Evolutionary conservation across 2,888 invertebrate species (phyloP), one percentile per base, ranked within the genome.

Genomic region (Tortrix viridana): DNA sequence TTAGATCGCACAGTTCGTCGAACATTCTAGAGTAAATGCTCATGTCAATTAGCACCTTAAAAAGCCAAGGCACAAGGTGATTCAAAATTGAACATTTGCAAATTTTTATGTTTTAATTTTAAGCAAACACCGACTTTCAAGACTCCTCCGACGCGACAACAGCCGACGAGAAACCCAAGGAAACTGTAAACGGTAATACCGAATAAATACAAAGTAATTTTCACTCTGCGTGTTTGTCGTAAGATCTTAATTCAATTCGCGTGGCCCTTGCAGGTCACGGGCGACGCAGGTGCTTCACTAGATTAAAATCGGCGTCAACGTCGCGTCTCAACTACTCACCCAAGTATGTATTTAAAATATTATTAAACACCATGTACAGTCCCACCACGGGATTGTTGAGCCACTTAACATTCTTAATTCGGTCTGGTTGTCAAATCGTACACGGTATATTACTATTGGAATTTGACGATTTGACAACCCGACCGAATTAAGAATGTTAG

Each of bases 221-320:
- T 1, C 9, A 49, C 57, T 5, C 1, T 59, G 23, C 1, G 22
- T 14, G 37, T 16, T 20, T 12, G 44, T 43, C 48, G 26, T 60
- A 49, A 60, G 60, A 43, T 60, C 32, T 49, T 60, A 48, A 60
- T 61, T 55, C 49, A 56, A 44, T 19, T 47, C 47, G 57, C 50
- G 52, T 57, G 56, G 52, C 54, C 41, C 47, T 77, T 75, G 5
- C 85, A 79, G 94, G 94, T 14, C 91, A 93, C 61, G 94, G 94
- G 26, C 89, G 95, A 14, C 94, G 95, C 65, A 94, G 95, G 66
- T 88, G 95, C 67, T 95, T 95, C 75, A 95, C 95, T 0, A 93
- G 95, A 72, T 92, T 95, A 82, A 95, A 95, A 82, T 95, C 94
- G 0, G 95, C 95, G 0, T 95, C 95, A 0, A 95, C 95, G 0